Percentiles rank a stretch among this genome's conserved stretches.
These are phyloP conservation scores for Platycnemis pennipes DNA, from an alignment of 2,888 invertebrate species.

Conservation along the genomic window DNA sequence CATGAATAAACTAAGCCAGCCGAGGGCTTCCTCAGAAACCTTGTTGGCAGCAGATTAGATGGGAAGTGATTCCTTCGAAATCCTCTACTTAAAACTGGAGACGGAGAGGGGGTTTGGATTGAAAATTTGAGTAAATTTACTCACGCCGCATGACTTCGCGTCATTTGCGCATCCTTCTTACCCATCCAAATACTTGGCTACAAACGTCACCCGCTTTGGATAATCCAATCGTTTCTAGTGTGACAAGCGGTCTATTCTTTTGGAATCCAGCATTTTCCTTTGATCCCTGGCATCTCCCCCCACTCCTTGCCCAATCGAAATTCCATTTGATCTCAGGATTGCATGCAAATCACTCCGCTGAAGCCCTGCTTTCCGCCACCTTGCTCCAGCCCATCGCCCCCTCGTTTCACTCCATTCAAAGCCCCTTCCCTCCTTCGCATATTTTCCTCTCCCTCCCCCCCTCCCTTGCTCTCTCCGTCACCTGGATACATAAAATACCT, in stretches of 20 bases:
- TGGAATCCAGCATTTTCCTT: not conserved
- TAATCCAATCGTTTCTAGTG: not conserved
- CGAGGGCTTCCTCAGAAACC: not conserved
- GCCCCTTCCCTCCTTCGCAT: not conserved
- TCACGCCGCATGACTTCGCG: not conserved
- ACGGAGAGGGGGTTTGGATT: not conserved
- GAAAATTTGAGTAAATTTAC: not conserved
- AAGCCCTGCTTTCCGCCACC: not conserved
- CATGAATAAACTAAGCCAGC: not conserved
- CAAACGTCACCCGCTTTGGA: not conserved
- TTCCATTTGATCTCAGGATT: conserved; percentile 1
- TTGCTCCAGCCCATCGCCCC: not conserved
- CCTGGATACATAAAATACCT: not conserved
- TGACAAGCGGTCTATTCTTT: not conserved
- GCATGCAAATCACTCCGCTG: not conserved
- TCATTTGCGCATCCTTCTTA: not conserved
- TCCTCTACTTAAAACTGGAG: not conserved
- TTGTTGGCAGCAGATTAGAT: not conserved
- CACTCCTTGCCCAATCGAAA: not conserved
- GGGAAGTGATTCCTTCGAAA: not conserved
- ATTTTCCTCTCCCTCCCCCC: not conserved
- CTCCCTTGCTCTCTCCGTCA: not conserved
- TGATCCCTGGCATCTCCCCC: not conserved
- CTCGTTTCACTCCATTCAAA: not conserved
- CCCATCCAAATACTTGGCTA: not conserved